Conservation (phyloP, 2,113 vertebrate genomes). For the Protobothrops mucrosquamatus region DNA sequence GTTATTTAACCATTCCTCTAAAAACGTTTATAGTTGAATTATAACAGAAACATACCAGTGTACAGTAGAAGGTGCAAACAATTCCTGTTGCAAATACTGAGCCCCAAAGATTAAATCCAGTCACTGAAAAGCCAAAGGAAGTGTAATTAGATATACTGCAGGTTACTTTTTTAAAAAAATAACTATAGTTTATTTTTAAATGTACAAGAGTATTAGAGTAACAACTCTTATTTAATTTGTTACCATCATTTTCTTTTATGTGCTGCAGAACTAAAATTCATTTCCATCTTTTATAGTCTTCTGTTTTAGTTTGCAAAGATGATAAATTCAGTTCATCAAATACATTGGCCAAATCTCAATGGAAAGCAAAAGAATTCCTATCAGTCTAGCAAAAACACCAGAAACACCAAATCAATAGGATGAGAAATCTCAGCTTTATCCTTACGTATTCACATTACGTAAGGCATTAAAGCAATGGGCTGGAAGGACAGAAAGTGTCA, state of each 20-base stretch:
- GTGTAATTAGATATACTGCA: background rate
- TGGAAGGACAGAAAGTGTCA: background rate
- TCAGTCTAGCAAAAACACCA: background rate
- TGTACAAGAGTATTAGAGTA: background rate
- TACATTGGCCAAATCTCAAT: background rate
- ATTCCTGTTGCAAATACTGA: slow-evolving; percentile 85
- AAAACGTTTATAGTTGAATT: background rate
- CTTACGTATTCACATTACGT: background rate
- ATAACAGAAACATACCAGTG: slow-evolving; percentile 71
- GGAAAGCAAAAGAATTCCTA: background rate
- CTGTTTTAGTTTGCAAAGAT: background rate
- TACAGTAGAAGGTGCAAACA: slow-evolving; percentile 86
- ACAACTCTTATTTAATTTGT: background rate
- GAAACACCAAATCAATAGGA: background rate
- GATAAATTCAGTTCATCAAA: background rate
- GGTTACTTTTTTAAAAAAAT: background rate
- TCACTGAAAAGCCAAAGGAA: slow-evolving; percentile 71
- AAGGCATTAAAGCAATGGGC: background rate
- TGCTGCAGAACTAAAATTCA: background rate
- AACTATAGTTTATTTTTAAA: background rate
- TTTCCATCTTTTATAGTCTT: background rate
- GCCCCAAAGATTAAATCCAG: slow-evolving; percentile 87
- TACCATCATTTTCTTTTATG: background rate
- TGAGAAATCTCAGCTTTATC: background rate
- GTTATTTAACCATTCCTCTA: background rate